Conservation (phyloP, 2,888 invertebrate species). For the Acheta domesticus region DNA sequence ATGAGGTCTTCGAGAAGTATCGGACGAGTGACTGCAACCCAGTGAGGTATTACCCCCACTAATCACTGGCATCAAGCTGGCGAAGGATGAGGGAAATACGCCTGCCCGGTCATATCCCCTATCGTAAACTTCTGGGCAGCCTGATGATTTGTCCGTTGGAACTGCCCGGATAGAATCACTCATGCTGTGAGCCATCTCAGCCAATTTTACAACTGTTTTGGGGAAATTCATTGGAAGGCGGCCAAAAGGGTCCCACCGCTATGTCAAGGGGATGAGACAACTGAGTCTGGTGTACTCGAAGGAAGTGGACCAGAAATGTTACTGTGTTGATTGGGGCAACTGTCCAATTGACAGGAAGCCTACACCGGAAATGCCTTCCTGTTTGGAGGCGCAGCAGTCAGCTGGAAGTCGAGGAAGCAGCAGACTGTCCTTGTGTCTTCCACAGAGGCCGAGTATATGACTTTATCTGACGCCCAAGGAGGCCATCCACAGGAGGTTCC, state of each 20-base stretch:
- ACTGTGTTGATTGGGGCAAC: constrained; percentile 42
- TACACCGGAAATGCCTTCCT: constrained; percentile 31
- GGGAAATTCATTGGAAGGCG: constrained; percentile 40
- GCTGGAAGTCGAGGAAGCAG: constrained; percentile 22
- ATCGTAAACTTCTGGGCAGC: neutral
- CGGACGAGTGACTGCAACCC: neutral
- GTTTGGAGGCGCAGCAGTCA: constrained; percentile 21
- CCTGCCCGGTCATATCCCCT: neutral
- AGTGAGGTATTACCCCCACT: neutral
- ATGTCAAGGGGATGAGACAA: constrained; percentile 40
- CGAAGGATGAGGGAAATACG: neutral
- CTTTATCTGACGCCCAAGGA: constrained; percentile 24
- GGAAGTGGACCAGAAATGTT: constrained; percentile 35
- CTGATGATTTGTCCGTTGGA: neutral
- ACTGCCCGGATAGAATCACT: neutral
- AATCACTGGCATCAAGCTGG: neutral
- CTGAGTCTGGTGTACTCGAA: constrained; percentile 38
- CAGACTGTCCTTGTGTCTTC: constrained; percentile 37
- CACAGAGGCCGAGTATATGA: constrained; percentile 38
- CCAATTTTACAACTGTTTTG: constrained; percentile 32
- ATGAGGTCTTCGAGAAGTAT: neutral
- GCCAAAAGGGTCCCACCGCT: constrained; percentile 42
- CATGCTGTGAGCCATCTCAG: neutral
- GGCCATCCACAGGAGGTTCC: constrained; percentile 30
- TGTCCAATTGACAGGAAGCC: constrained; percentile 30